Evolutionary conservation across 64 coral and sea anemone species (phyloP).

Genomic region (Trachythela sp.): DNA sequence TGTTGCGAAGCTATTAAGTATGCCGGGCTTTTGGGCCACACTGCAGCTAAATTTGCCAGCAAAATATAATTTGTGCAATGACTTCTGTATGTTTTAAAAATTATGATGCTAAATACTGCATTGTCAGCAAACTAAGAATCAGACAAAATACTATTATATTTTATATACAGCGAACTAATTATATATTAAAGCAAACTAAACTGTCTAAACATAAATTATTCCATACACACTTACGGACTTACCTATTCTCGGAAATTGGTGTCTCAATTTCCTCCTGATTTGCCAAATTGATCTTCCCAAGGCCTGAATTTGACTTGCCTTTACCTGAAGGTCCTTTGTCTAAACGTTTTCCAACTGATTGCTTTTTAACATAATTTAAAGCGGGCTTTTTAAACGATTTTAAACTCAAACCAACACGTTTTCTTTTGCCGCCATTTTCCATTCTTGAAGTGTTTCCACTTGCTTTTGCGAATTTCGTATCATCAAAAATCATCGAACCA

Average conservation of each 20-base stretch:
- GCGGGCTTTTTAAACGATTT: neutral
- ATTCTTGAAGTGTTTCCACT: neutral
- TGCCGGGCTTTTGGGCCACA: no score
- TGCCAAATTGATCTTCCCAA: neutral
- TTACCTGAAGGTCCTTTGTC: neutral
- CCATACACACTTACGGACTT: no score
- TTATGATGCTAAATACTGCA: no score
- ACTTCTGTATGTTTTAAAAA: no score
- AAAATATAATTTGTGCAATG: no score
- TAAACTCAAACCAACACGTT: conserved; percentile 14
- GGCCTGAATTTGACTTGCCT: neutral
- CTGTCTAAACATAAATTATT: no score
- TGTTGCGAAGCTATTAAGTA: no score
- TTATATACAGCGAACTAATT: no score
- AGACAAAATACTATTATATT: no score
- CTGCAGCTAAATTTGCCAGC: no score
- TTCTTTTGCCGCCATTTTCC: neutral
- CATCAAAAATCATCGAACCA: neutral
- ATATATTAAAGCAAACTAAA: no score
- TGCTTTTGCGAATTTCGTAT: neutral
- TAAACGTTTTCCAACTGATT: neutral
- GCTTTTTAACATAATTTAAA: neutral
- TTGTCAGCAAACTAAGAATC: no score
- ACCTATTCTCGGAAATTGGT: neutral
- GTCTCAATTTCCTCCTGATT: neutral